These are phyloP conservation scores for Batillaria attramentaria DNA, from an alignment of 1,140 invertebrate species.

Conservation along the genomic window DNA sequence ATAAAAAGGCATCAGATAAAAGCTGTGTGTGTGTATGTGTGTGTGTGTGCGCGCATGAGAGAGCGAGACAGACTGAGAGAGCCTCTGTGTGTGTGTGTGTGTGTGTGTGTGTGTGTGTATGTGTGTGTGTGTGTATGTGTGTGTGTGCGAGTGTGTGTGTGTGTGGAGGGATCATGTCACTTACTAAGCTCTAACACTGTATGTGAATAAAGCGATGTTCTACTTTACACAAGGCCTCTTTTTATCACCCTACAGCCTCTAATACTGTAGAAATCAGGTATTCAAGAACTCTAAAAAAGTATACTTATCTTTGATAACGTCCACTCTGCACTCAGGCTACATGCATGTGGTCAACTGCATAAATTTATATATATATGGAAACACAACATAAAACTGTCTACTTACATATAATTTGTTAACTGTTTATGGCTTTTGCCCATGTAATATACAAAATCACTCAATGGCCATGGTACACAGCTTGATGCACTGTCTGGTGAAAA, in stretches of 20 bases:
- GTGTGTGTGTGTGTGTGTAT: neutral
- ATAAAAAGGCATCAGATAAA: neutral
- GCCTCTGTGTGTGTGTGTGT: neutral
- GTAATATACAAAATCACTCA: slow-evolving; percentile 26
- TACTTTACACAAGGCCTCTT: too few relatives aligned
- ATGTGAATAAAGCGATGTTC: too few relatives aligned
- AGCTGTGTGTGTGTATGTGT: neutral
- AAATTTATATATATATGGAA: neutral
- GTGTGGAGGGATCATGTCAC: neutral
- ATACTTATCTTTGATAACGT: neutral
- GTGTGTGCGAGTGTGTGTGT: neutral
- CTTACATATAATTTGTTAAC: slow-evolving; percentile 18
- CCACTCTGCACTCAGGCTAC: neutral
- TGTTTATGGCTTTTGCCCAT: slow-evolving; percentile 25
- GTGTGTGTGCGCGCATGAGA: neutral
- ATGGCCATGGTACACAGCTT: slow-evolving; percentile 26
- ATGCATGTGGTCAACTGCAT: neutral
- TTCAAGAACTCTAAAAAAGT: neutral
- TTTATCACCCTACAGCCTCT: too few relatives aligned
- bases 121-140: neutral
- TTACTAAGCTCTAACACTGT: neutral
- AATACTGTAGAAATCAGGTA: neutral
- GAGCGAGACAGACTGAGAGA: neutral
- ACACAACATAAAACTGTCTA: neutral
- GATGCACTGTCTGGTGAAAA: slow-evolving; percentile 32